Conservation (phyloP, 1,140 invertebrate species). For the Chrysoperla carnea region DNA sequence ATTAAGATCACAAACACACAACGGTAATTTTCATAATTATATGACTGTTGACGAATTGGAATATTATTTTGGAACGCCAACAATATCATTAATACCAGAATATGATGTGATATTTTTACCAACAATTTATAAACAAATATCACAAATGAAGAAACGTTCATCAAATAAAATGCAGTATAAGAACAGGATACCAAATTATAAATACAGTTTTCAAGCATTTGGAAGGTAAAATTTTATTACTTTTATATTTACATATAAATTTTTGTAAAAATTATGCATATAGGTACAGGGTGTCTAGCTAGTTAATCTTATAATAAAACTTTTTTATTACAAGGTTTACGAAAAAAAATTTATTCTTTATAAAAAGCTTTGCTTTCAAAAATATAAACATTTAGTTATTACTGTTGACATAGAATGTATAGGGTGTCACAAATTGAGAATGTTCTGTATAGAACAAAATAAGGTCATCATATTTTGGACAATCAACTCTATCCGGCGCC, state of each 20-base stretch:
- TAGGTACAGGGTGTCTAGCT: no score
- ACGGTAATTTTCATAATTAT: slow-evolving; percentile 6
- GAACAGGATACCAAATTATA: slow-evolving; percentile 5
- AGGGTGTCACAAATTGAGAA: no score
- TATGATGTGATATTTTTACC: slow-evolving; percentile 17
- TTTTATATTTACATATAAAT: slow-evolving; percentile 2
- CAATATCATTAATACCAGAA: slow-evolving; percentile 10
- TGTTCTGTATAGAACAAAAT: no score
- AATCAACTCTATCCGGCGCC: no score
- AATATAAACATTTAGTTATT: no score
- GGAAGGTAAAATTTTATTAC: slow-evolving; percentile 11
- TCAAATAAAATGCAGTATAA: not conserved
- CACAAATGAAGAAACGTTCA: slow-evolving; percentile 1
- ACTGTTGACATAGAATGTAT: no score
- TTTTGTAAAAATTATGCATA: no score
- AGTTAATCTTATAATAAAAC: no score
- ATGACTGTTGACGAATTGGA: slow-evolving; percentile 12
- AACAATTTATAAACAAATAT: not conserved
- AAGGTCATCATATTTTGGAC: no score
- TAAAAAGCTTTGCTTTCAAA: no score
- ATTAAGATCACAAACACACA: no score
- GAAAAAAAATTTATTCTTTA: slow-evolving; percentile 1
- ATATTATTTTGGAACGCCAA: slow-evolving; percentile 15
- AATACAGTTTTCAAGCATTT: slow-evolving; percentile 15
- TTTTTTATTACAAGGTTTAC: no score